Percentiles rank a stretch among this genome's conserved stretches.
Evolutionary conservation across 1,140 invertebrate genomes (phyloP).

Genomic region (Drosophila subobscura): DNA sequence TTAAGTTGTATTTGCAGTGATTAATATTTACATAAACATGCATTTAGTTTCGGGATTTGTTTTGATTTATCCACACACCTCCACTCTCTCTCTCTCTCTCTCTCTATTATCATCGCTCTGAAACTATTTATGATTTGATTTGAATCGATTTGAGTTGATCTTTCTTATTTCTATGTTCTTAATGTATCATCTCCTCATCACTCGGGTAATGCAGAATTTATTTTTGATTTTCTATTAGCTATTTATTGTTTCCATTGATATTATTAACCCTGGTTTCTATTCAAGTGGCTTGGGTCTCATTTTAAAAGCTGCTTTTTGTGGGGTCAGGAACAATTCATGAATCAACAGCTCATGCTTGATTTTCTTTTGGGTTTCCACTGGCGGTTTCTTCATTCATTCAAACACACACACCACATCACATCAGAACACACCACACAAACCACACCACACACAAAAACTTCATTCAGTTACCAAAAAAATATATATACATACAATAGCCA

Average conservation of each 20-base stretch:
- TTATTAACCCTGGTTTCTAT: constrained; percentile 35
- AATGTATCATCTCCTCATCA: constrained; percentile 44
- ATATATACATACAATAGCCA: constrained; percentile 83
- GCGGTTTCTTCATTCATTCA: constrained; percentile 42
- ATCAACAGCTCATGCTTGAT: constrained; percentile 39
- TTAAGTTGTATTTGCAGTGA: constrained; percentile 69
- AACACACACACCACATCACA: constrained; percentile 34
- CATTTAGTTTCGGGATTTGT: constrained; percentile 57
- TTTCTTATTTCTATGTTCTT: constrained; percentile 51
- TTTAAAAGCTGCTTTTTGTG: constrained; percentile 4
- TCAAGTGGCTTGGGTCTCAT: constrained; percentile 19
- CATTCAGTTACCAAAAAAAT: constrained; percentile 68
- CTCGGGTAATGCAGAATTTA: constrained; percentile 1
- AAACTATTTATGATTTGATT: constrained; percentile 44
- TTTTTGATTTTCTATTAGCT: constrained; percentile 32
- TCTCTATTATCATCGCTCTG: constrained; percentile 10
- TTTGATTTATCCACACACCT: constrained; percentile 45
- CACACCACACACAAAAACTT: constrained; percentile 34
- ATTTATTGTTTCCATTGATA: constrained; percentile 34
- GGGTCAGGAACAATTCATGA: constrained; percentile 25
- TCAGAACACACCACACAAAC: constrained; percentile 21
- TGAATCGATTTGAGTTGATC: constrained; percentile 35
- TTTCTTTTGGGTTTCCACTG: constrained; percentile 36
- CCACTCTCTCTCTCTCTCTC: constrained; percentile 2
- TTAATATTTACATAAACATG: constrained; percentile 55